Evolutionary conservation across 2,113 vertebrate species (phyloP).

Genomic region (Phainopepla nitens): DNA sequence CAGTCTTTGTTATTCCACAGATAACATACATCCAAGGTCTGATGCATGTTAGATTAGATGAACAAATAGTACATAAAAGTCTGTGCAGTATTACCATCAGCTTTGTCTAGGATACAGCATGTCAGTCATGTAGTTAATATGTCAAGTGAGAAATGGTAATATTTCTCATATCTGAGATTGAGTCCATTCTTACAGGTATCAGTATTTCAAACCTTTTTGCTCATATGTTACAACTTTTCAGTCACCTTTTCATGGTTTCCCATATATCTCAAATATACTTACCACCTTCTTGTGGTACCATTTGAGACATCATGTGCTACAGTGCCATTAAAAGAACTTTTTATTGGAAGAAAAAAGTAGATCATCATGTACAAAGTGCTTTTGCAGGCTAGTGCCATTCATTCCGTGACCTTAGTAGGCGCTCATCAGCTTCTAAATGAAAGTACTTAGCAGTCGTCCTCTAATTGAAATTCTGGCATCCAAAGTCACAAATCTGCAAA

Average conservation of each 20-base stretch:
- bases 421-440: constrained; percentile 64
- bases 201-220: constrained; percentile 73
- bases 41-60: constrained; percentile 68
- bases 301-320: constrained; percentile 37
- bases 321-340: constrained; percentile 65
- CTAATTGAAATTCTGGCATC: constrained; percentile 57
- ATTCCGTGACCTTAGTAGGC: constrained; percentile 57
- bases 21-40: constrained; percentile 57
- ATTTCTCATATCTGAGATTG: constrained; percentile 56
- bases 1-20: constrained; percentile 65
- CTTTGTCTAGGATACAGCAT: constrained; percentile 59
- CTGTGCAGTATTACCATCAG: constrained; percentile 50
- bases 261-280: constrained; percentile 56
- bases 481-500: constrained; percentile 63
- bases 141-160: constrained; percentile 66
- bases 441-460: constrained; percentile 59
- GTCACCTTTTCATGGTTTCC: constrained; percentile 62
- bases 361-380: constrained; percentile 22
- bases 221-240: constrained; percentile 69
- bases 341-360: constrained; percentile 46
- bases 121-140: constrained; percentile 65
- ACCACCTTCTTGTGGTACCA: constrained; percentile 42
- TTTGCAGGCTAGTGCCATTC: neutral
- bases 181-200: constrained; percentile 69
- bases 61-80: constrained; percentile 61